phyloP scores from a whole-genome alignment of 2,888 invertebrate species.

The Cacoxenus indagator region DNA sequence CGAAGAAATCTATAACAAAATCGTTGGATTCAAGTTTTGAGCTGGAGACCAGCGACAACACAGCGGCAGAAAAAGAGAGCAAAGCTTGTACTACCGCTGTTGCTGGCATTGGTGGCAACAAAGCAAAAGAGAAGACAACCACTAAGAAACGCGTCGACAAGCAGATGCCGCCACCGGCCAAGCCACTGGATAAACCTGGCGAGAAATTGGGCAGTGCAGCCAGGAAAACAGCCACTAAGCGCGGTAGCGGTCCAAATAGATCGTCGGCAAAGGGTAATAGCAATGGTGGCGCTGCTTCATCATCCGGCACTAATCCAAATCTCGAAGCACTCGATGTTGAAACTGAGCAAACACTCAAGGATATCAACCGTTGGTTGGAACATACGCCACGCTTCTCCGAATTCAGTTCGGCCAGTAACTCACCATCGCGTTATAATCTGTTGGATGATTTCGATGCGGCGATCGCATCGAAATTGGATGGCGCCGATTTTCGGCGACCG shows the following conservation, averaged over 20 bases:
- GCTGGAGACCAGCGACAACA: not conserved
- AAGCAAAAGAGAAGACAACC: constrained; percentile 51
- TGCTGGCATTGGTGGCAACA: constrained; percentile 37
- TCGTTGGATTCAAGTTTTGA: not conserved
- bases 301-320: constrained; percentile 69
- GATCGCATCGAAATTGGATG: constrained; percentile 70
- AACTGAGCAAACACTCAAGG: constrained; percentile 79
- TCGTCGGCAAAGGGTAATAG: constrained; percentile 36
- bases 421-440: constrained; percentile 78
- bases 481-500: constrained; percentile 71
- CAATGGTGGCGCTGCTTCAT: constrained; percentile 25
- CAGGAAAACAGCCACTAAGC: constrained; percentile 4
- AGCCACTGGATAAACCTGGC: constrained; percentile 44
- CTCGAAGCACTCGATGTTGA: constrained; percentile 80
- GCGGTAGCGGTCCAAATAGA: constrained; percentile 28
- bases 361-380: constrained; percentile 90
- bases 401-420: constrained; percentile 84
- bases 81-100: too few species aligned
- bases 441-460: constrained; percentile 75
- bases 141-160: constrained; percentile 56
- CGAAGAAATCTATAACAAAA: constrained; percentile 21
- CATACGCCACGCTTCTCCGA: constrained; percentile 84
- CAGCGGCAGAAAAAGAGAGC: constrained; percentile 17
- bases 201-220: constrained; percentile 41
- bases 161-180: constrained; percentile 54